These are phyloP conservation scores for Drosophila kuntzei DNA, from an alignment of 2,888 invertebrate species.

Conservation along the genomic window DNA sequence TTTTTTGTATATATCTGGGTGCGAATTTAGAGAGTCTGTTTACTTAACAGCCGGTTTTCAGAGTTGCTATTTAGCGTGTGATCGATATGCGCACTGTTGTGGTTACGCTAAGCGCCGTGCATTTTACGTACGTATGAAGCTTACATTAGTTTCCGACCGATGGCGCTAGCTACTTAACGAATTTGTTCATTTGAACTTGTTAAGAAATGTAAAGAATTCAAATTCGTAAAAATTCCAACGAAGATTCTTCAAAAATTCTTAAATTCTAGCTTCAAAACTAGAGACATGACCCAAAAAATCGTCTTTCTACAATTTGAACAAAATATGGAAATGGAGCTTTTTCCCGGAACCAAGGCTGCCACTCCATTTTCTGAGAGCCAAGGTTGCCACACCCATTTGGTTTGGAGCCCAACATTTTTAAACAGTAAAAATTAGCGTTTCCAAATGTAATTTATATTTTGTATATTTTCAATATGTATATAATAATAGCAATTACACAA, in stretches of 20 bases:
- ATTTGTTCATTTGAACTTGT: no score
- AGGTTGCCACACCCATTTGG: no score
- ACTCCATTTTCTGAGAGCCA: no score
- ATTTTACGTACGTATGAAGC: not conserved
- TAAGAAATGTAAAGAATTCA: no score
- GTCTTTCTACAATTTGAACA: no score
- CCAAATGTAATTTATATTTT: slow-evolving; percentile 64
- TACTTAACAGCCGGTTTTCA: slow-evolving; percentile 27
- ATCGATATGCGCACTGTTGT: slow-evolving; percentile 25
- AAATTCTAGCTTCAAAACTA: no score
- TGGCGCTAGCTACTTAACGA: slow-evolving; percentile 10
- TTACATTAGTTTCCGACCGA: slow-evolving; percentile 2
- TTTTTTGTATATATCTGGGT: not conserved
- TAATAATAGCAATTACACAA: slow-evolving; percentile 75
- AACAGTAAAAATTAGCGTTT: slow-evolving; percentile 9
- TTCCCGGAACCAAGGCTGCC: no score
- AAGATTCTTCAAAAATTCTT: no score
- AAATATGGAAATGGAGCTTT: no score
- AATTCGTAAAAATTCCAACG: no score
- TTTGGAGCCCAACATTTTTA: not conserved
- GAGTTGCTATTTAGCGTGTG: slow-evolving; percentile 12
- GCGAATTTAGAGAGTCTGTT: not conserved
- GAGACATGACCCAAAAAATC: no score
- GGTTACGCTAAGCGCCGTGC: not conserved
- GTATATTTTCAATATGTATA: slow-evolving; percentile 69